phyloP scores from a whole-genome alignment of 2,797 vertebrate genomes.

The Heteromormyrus szaboi region DNA sequence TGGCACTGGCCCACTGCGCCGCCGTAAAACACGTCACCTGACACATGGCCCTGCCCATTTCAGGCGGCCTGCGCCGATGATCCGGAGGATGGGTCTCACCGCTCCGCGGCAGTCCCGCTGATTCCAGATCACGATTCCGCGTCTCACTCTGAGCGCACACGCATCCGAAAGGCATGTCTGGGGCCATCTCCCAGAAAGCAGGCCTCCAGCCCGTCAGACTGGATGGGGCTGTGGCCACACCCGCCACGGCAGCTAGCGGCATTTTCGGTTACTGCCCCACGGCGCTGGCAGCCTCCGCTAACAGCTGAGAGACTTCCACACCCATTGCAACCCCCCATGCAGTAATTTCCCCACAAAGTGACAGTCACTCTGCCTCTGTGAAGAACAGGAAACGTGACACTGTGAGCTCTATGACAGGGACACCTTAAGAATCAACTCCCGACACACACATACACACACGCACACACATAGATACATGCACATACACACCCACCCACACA shows the following conservation, averaged over 20 bases:
- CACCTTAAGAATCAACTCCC: constrained; percentile 19
- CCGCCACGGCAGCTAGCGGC: not conserved
- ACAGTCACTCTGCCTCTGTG: not conserved
- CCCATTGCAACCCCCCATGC: not conserved
- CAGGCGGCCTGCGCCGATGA: not conserved
- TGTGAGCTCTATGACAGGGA: not conserved
- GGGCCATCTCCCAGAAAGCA: not conserved
- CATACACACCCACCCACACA: not conserved
- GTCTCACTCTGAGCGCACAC: not conserved
- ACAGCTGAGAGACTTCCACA: not conserved
- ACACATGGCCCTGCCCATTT: not conserved
- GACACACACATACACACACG: constrained; percentile 20
- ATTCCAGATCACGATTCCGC: not conserved
- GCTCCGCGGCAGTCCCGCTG: not conserved
- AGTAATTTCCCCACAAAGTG: not conserved
- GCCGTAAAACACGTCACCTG: not conserved
- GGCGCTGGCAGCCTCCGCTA: not conserved
- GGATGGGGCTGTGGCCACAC: not conserved
- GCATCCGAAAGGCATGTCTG: not conserved
- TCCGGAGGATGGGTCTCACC: not conserved
- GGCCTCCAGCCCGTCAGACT: not conserved
- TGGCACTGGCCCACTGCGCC: not conserved
- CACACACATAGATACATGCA: constrained; percentile 9
- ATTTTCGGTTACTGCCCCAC: not conserved
- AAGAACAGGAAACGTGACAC: not conserved